Conservation (phyloP, 1,140 invertebrate genomes). For the Drosophila bocki region DNA sequence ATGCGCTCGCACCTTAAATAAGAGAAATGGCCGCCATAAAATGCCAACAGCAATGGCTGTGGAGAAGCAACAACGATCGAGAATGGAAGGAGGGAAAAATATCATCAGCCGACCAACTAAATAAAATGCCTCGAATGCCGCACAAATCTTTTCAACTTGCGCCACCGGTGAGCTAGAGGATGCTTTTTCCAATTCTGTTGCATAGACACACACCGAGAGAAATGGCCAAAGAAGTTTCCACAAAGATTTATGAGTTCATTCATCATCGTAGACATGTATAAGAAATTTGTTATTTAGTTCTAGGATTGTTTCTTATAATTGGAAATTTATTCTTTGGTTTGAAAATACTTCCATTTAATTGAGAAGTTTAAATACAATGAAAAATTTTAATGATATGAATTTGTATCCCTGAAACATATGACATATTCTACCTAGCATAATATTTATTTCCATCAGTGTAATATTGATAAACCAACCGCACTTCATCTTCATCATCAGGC, state of each 20-base stretch:
- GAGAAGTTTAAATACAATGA: too few relatives aligned
- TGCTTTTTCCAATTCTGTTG: conserved; percentile 17
- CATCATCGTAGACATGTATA: neutral
- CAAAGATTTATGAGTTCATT: neutral
- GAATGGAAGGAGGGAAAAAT: conserved; percentile 19
- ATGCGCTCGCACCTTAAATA: conserved; percentile 61
- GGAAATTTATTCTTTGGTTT: neutral
- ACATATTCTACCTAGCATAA: neutral
- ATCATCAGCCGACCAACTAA: conserved; percentile 65
- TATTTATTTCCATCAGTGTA: neutral
- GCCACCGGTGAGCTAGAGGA: conserved; percentile 18
- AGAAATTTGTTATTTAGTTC: neutral
- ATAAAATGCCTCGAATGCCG: conserved; percentile 70
- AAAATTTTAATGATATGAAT: too few relatives aligned
- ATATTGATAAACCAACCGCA: conserved; percentile 71
- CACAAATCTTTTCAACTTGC: conserved; percentile 76
- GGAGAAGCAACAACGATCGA: conserved; percentile 30
- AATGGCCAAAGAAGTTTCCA: neutral
- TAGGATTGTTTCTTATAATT: neutral
- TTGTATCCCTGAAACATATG: too few relatives aligned
- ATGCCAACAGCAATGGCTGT: conserved; percentile 25
- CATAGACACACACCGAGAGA: conserved; percentile 20
- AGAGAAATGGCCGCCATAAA: conserved; percentile 66
- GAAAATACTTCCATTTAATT: neutral
- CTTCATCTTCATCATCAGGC: conserved; percentile 72